A percentile compares a stretch with the other conserved stretches of the same genome.
These are phyloP conservation scores for Manis pentadactyla DNA, from an alignment of 2,797 vertebrate genomes.

Conservation along the genomic window DNA sequence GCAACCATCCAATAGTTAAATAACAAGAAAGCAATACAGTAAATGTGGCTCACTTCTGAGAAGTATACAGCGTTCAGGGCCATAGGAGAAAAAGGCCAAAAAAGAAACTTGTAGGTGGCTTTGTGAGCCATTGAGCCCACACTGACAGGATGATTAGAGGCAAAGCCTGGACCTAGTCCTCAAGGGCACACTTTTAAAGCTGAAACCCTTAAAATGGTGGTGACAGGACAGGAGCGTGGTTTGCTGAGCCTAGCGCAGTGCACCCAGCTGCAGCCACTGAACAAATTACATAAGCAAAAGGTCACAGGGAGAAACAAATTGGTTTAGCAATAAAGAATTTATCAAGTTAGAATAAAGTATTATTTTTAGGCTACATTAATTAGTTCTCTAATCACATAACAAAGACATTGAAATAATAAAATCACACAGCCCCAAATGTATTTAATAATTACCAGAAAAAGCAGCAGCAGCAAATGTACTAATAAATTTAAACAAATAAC, in stretches of 20 bases:
- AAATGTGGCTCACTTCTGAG: background rate
- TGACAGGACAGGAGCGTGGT: background rate
- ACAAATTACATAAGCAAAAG: slow-evolving; percentile 75
- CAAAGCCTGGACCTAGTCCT: background rate
- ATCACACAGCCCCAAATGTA: slow-evolving; percentile 78
- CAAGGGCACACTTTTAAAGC: background rate
- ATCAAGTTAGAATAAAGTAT: slow-evolving; percentile 82
- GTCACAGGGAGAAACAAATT: slow-evolving; percentile 78
- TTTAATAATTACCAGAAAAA: slow-evolving; percentile 81
- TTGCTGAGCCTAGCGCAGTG: slow-evolving; percentile 18
- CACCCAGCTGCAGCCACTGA: slow-evolving; percentile 37
- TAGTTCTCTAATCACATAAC: slow-evolving; percentile 72
- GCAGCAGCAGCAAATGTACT: slow-evolving; percentile 73
- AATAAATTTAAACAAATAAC: slow-evolving; percentile 83
- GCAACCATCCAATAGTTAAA: background rate
- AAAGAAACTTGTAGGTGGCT: background rate
- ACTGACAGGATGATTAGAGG: fast-evolving
- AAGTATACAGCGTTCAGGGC: background rate
- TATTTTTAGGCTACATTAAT: slow-evolving; percentile 79
- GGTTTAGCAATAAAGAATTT: slow-evolving; percentile 79
- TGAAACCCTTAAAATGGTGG: background rate
- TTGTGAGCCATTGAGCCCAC: background rate
- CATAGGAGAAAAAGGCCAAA: background rate
- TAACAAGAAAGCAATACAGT: background rate
- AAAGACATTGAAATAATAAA: slow-evolving; percentile 82